Evolutionary conservation across 2,888 invertebrate genomes (phyloP).

Genomic region (Pterostichus niger): DNA sequence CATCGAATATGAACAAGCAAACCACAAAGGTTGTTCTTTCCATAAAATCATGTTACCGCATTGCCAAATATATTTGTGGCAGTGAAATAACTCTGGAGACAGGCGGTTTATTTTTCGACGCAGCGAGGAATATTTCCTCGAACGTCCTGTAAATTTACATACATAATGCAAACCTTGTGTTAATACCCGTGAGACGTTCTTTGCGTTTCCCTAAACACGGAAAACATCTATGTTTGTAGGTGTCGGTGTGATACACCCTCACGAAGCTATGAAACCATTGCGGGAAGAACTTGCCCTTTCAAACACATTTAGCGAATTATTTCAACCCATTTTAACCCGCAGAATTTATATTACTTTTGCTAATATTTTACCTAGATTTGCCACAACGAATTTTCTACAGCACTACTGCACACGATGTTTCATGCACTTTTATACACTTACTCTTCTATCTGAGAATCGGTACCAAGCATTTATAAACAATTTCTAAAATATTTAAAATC

Average conservation of each 20-base stretch:
- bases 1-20: constrained; percentile 51
- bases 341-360: constrained; percentile 31
- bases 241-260: constrained; percentile 1
- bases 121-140: constrained; percentile 50
- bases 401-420: neutral
- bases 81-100: constrained; percentile 59
- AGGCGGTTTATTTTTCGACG: constrained; percentile 55
- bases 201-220: constrained; percentile 61
- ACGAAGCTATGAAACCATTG: constrained; percentile 13
- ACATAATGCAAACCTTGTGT: constrained; percentile 64
- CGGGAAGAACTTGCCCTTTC: neutral
- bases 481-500: too few relatives aligned
- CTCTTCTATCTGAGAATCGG: too few relatives aligned
- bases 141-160: constrained; percentile 65
- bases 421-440: neutral
- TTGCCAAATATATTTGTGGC: constrained; percentile 56
- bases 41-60: constrained; percentile 52
- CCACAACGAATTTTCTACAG: neutral
- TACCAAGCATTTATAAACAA: too few relatives aligned
- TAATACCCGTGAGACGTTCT: constrained; percentile 63
- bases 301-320: constrained; percentile 32
- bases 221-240: constrained; percentile 58
- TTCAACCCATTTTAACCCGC: constrained; percentile 16
- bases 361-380: constrained; percentile 21
- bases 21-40: constrained; percentile 54